Evolutionary conservation across 2,888 invertebrate species (phyloP).

Genomic region (Chloromyia formosa): DNA sequence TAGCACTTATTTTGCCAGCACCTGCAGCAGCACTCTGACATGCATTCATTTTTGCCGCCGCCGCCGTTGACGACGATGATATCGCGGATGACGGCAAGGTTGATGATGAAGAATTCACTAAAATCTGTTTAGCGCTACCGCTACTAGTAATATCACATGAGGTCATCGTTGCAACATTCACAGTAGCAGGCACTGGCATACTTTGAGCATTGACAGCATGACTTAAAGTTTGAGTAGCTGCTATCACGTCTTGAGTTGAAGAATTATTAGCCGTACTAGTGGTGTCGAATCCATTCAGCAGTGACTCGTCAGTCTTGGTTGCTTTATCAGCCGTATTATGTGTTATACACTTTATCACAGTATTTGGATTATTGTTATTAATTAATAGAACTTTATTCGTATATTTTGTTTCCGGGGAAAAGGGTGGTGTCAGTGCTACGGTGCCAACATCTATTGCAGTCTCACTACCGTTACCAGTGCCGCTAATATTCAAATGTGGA

Average conservation of each 20-base stretch:
- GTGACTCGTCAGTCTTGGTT: slow-evolving; percentile 71
- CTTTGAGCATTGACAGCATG: slow-evolving; percentile 49
- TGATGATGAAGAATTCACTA: slow-evolving; percentile 32
- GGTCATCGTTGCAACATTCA: slow-evolving; percentile 69
- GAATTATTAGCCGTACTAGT: slow-evolving; percentile 47
- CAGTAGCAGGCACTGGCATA: slow-evolving; percentile 61
- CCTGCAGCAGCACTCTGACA: slow-evolving; percentile 14
- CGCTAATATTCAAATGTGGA: slow-evolving; percentile 16
- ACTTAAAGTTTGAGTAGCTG: slow-evolving; percentile 48
- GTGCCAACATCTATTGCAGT: slow-evolving; percentile 62
- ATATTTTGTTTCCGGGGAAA: slow-evolving; percentile 67
- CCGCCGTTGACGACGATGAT: slow-evolving; percentile 7
- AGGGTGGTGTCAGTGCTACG: slow-evolving; percentile 68
- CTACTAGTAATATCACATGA: slow-evolving; percentile 55
- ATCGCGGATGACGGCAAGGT: not conserved
- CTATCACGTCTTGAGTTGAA: slow-evolving; percentile 49
- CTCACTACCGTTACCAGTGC: slow-evolving; percentile 56
- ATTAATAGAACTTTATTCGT: slow-evolving; percentile 52
- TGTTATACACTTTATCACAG: slow-evolving; percentile 66
- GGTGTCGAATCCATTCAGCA: slow-evolving; percentile 58
- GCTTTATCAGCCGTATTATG: slow-evolving; percentile 73
- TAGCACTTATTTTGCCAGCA: not conserved
- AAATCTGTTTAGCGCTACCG: slow-evolving; percentile 42
- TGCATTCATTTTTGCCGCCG: slow-evolving; percentile 6
- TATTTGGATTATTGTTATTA: slow-evolving; percentile 61